Conservation (phyloP, 2,888 invertebrate species). For the Acrobasis suavella region DNA sequence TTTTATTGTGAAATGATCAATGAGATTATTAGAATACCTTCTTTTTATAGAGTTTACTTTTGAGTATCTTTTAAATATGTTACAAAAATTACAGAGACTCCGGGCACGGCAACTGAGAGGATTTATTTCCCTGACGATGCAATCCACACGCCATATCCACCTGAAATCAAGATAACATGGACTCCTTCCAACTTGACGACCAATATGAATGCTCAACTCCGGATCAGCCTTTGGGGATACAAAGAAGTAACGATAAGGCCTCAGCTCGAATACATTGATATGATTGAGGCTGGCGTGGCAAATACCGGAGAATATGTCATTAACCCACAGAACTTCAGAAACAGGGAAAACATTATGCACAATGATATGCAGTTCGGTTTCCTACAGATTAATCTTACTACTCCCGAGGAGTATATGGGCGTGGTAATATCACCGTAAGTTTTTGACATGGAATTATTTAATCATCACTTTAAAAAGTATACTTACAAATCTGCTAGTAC, state of each 20-base stretch:
- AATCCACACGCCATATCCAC: conserved; percentile 88
- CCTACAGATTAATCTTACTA: conserved; percentile 92
- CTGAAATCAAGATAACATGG: conserved; percentile 91
- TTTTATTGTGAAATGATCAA: too few relatives aligned
- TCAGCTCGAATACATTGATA: conserved; percentile 90
- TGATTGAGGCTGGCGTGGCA: conserved; percentile 84
- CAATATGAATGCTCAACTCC: conserved; percentile 88
- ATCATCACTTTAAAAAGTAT: too few relatives aligned
- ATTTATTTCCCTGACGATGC: conserved; percentile 90
- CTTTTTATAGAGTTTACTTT: too few relatives aligned
- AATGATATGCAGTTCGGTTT: conserved; percentile 93
- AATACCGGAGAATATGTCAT: conserved; percentile 89
- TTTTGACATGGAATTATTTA: too few relatives aligned
- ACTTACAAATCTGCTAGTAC: too few relatives aligned
- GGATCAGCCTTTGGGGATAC: conserved; percentile 95
- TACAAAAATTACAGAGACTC: conserved; percentile 86
- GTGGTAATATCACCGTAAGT: conserved; percentile 89
- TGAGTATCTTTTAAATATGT: not conserved
- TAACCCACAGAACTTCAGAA: conserved; percentile 87
- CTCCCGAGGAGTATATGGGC: conserved; percentile 85
- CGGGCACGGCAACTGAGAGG: conserved; percentile 92
- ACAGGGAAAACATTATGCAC: conserved; percentile 86
- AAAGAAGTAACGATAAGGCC: conserved; percentile 91
- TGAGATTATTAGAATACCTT: too few relatives aligned
- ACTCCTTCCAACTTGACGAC: conserved; percentile 92